Conservation (phyloP, 2,113 vertebrate genomes). For the Mobula hypostoma region DNA sequence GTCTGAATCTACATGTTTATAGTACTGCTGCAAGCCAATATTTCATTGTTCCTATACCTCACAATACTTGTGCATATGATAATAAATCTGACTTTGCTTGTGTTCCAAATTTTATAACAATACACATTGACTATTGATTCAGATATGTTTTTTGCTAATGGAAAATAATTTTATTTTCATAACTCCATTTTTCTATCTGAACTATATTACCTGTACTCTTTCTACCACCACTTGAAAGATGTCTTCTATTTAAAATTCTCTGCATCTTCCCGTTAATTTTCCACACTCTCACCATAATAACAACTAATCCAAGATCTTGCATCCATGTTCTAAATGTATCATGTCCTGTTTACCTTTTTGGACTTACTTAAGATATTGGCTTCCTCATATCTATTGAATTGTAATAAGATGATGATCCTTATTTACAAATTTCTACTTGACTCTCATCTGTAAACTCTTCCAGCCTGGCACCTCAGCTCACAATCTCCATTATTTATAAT, state of each 20-base stretch:
- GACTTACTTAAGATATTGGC: background rate
- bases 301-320: background rate
- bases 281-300: background rate
- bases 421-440: background rate
- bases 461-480: background rate
- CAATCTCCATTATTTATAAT: background rate
- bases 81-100: no score
- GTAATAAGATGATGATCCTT: background rate
- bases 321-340: background rate
- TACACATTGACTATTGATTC: background rate
- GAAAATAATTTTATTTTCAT: background rate
- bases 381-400: background rate
- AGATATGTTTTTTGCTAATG: background rate
- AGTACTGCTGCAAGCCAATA: no score
- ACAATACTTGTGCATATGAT: no score
- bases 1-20: no score
- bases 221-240: background rate
- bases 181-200: background rate
- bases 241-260: background rate
- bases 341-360: background rate
- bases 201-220: background rate
- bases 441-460: background rate
- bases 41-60: no score
- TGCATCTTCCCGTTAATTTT: background rate
- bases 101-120: background rate